These are phyloP conservation scores for Cylindroiulus punctatus DNA, from an alignment of 2,888 invertebrate species.

Conservation along the genomic window DNA sequence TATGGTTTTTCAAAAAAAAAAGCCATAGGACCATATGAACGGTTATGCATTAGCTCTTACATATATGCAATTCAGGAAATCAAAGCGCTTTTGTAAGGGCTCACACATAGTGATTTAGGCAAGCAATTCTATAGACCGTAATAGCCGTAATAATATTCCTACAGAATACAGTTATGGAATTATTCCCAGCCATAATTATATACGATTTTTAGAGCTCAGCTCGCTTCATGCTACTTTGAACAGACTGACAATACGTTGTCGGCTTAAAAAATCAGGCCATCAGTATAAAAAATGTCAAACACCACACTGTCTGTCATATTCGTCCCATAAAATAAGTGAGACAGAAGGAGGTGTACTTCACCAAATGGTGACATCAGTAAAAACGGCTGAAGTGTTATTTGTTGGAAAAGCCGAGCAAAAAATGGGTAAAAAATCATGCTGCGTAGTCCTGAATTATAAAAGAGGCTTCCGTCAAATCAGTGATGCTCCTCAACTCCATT, in stretches of 20 bases:
- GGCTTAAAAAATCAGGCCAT: conserved; percentile 3
- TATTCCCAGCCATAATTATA: background rate
- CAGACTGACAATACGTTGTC: background rate
- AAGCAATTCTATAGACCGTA: background rate
- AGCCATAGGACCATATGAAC: background rate
- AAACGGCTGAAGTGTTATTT: conserved; percentile 6
- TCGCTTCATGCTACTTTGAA: background rate
- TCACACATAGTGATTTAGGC: background rate
- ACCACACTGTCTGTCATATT: background rate
- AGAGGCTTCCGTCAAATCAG: conserved; percentile 23
- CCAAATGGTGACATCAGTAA: conserved; percentile 42
- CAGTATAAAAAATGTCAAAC: background rate
- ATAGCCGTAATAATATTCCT: background rate
- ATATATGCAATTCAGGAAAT: background rate
- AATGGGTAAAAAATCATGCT: conserved; percentile 34
- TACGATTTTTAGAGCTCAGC: background rate
- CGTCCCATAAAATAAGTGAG: conserved; percentile 32
- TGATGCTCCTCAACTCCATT: conserved; percentile 42
- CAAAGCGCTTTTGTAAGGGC: background rate
- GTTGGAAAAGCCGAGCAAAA: background rate
- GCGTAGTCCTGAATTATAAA: conserved; percentile 37
- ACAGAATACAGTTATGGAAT: background rate
- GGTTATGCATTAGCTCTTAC: background rate
- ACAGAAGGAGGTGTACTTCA: conserved; percentile 34
- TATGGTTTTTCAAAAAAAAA: background rate